phyloP scores from a whole-genome alignment of 2,888 invertebrate genomes.

The Cyclophora punctaria region DNA sequence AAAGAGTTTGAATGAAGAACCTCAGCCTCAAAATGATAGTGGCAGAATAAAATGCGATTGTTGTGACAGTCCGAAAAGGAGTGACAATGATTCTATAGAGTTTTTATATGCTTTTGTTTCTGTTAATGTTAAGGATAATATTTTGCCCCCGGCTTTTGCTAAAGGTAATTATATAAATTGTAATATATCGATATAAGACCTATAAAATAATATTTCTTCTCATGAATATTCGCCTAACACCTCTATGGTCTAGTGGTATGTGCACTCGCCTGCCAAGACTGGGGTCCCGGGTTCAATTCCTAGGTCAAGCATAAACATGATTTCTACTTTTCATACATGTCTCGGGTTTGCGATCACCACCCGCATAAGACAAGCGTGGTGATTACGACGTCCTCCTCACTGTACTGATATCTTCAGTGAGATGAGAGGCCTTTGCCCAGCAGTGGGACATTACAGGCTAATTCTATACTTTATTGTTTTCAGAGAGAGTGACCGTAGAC shows the following conservation, averaged over 20 bases:
- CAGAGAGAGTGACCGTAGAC: conserved; percentile 48
- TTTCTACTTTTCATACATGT: too few species aligned
- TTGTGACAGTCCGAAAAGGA: conserved; percentile 24
- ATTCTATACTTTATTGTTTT: conserved; percentile 15
- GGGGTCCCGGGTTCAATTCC: too few species aligned
- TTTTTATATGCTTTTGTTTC: conserved; percentile 62
- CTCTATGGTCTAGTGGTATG: neutral
- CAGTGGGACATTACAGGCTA: too few species aligned
- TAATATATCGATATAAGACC: neutral
- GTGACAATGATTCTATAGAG: conserved; percentile 31
- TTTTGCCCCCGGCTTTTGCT: conserved; percentile 49
- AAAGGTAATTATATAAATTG: conserved; percentile 39
- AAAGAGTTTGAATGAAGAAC: conserved; percentile 1
- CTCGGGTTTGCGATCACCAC: too few species aligned
- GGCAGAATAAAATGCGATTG: conserved; percentile 32
- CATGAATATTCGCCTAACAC: neutral
- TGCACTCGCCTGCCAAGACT: too few species aligned
- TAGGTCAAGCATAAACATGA: too few species aligned
- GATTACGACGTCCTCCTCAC: too few species aligned
- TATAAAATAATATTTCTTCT: neutral
- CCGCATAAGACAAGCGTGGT: too few species aligned
- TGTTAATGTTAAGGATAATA: conserved; percentile 53
- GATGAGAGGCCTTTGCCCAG: too few species aligned
- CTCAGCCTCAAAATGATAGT: conserved; percentile 5
- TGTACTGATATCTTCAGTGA: too few species aligned